Conservation (phyloP, 37 sponge, comb jelly and placozoan species). For the Diacarnus erythraeanus region DNA sequence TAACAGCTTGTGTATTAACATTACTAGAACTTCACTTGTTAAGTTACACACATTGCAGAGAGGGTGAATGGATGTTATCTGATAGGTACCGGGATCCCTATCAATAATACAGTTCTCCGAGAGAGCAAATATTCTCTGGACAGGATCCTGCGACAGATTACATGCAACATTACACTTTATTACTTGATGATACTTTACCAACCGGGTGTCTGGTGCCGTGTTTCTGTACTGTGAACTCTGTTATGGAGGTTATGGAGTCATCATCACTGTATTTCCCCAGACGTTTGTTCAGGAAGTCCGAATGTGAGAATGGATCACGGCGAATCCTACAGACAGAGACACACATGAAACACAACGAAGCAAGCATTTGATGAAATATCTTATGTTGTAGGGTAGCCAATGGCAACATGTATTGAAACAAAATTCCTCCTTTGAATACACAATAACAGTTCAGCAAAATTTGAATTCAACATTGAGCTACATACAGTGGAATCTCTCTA, state of each 20-base stretch:
- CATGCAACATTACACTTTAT: background rate
- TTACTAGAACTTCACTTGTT: no score
- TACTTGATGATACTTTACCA: slow-evolving; percentile 17
- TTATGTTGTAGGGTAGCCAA: background rate
- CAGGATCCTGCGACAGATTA: slow-evolving; percentile 76
- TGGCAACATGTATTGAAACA: background rate
- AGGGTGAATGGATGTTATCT: slow-evolving; percentile 81
- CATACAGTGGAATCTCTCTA: no score
- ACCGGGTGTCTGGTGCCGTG: slow-evolving; percentile 62
- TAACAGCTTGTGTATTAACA: no score
- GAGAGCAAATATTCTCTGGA: slow-evolving; percentile 80
- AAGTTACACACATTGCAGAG: slow-evolving; percentile 84
- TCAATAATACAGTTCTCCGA: slow-evolving; percentile 97
- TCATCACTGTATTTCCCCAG: slow-evolving; percentile 92
- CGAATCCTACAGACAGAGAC: slow-evolving; percentile 68
- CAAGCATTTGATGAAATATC: no score
- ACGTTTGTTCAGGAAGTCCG: slow-evolving; percentile 60
- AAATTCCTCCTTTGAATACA: no score
- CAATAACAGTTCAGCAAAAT: no score
- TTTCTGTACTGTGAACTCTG: slow-evolving; percentile 94
- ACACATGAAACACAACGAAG: no score
- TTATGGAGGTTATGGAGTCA: slow-evolving; percentile 90
- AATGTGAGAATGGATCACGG: slow-evolving; percentile 43
- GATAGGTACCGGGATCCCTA: slow-evolving; percentile 96
- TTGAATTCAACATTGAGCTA: no score